These are phyloP conservation scores for Chlorops oryzae DNA, from an alignment of 1,140 invertebrate genomes.

Conservation along the genomic window DNA sequence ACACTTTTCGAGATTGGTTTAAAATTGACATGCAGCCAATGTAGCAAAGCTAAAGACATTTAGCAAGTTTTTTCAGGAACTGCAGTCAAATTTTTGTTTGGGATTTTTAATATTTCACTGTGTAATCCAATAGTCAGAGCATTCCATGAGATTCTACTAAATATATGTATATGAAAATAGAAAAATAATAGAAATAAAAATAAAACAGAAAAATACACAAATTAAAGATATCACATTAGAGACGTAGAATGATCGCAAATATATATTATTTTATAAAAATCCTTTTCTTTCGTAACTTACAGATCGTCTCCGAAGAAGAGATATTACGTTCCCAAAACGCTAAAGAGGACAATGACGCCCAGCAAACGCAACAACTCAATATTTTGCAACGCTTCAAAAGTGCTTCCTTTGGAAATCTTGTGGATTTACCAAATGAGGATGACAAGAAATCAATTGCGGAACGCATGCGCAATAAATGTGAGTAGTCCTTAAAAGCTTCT, in stretches of 20 bases:
- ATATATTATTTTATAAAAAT: background rate
- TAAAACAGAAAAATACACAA: background rate
- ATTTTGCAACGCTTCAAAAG: conserved; percentile 36
- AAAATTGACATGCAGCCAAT: too few species aligned
- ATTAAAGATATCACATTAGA: background rate
- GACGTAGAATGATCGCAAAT: too few species aligned
- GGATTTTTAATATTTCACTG: too few species aligned
- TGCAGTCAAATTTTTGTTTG: too few species aligned
- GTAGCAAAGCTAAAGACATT: too few species aligned
- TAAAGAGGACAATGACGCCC: conserved; percentile 29
- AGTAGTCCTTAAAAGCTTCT: conserved; percentile 15
- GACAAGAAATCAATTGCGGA: conserved; percentile 43
- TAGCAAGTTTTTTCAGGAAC: too few species aligned
- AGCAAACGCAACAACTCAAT: conserved; percentile 26
- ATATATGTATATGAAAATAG: too few species aligned
- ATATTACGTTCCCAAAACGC: conserved; percentile 38
- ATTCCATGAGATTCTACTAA: too few species aligned
- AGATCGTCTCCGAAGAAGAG: conserved; percentile 44
- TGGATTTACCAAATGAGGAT: conserved; percentile 37
- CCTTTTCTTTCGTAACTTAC: conserved; percentile 18
- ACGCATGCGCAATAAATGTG: conserved; percentile 38
- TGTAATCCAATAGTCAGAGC: too few species aligned
- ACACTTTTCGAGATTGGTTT: too few species aligned
- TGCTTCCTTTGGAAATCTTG: conserved; percentile 36
- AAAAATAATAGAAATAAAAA: too few species aligned